Percentiles rank a stretch among this genome's conserved stretches.
Evolutionary conservation across 2,797 vertebrate species (phyloP).

Genomic region (Diglossa cyanea): DNA sequence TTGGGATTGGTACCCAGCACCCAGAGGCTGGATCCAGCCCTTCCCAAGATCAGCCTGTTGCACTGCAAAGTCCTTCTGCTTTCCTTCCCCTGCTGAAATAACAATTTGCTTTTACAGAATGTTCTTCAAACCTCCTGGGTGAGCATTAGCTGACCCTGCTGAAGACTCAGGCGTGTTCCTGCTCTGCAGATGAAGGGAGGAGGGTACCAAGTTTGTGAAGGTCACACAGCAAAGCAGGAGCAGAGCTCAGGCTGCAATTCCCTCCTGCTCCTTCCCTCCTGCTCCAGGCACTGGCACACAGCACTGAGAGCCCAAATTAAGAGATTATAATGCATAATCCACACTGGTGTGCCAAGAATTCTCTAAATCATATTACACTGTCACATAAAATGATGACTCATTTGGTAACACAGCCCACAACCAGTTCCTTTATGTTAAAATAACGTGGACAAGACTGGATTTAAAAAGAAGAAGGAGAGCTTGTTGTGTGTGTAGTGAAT

Average conservation of each 20-base stretch:
- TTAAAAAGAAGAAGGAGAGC: conserved; percentile 58
- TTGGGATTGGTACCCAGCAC: not conserved
- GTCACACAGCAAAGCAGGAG: not conserved
- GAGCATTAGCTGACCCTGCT: not conserved
- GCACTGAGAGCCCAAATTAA: conserved; percentile 11
- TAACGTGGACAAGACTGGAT: conserved; percentile 37
- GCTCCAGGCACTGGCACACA: not conserved
- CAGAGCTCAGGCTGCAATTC: not conserved
- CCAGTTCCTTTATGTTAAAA: conserved; percentile 61
- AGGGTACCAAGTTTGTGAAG: not conserved
- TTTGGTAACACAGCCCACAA: conserved; percentile 14
- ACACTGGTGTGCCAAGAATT: conserved; percentile 4
- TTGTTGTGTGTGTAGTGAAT: conserved; percentile 49
- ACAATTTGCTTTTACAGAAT: not conserved
- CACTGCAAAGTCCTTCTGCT: not conserved
- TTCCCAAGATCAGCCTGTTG: not conserved
- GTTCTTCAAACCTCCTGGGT: not conserved
- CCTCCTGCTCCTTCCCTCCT: not conserved
- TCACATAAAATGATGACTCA: conserved; percentile 65
- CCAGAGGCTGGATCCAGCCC: not conserved
- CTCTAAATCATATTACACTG: conserved; percentile 36
- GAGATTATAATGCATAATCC: conserved; percentile 61
- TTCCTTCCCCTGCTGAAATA: not conserved
- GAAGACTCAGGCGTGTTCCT: not conserved
- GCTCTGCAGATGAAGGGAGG: not conserved